phyloP scores from a whole-genome alignment of 2,113 vertebrate species.

The Grantiella picta region DNA sequence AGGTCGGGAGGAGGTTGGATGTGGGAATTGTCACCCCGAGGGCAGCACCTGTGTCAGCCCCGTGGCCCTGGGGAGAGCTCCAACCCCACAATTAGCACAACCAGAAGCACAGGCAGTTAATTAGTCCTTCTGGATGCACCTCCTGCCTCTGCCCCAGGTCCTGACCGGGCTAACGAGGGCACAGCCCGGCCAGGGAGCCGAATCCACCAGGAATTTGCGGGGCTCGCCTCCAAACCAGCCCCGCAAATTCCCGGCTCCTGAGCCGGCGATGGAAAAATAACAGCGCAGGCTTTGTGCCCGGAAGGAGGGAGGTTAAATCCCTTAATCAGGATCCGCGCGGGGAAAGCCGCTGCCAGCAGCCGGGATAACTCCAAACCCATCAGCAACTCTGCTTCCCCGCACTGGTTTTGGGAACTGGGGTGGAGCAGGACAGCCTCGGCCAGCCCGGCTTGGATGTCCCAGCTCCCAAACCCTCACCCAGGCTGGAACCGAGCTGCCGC shows the following conservation, averaged over 20 bases:
- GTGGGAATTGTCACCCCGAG: not conserved
- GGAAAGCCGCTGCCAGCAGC: not conserved
- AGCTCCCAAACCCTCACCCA: not conserved
- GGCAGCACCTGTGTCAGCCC: not conserved
- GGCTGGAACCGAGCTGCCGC: fast-evolving
- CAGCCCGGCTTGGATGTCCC: not conserved
- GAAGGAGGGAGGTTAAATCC: not conserved
- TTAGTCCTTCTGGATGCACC: not conserved
- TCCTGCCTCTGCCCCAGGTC: not conserved
- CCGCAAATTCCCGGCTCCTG: not conserved
- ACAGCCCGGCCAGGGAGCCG: fast-evolving
- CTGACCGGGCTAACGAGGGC: fast-evolving
- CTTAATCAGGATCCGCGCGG: not conserved
- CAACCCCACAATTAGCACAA: fast-evolving
- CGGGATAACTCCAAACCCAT: not conserved
- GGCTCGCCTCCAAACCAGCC: not conserved
- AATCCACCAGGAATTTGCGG: fast-evolving
- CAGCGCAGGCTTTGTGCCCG: not conserved
- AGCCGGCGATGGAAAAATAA: not conserved
- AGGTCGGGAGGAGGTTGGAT: fast-evolving
- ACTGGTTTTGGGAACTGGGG: fast-evolving
- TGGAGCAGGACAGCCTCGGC: too few relatives aligned
- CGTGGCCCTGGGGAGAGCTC: fast-evolving
- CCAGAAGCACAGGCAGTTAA: fast-evolving
- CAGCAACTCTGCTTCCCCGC: fast-evolving